Conservation (phyloP, 2,113 vertebrate genomes). For the Ophthalmotilapia sp. region DNA sequence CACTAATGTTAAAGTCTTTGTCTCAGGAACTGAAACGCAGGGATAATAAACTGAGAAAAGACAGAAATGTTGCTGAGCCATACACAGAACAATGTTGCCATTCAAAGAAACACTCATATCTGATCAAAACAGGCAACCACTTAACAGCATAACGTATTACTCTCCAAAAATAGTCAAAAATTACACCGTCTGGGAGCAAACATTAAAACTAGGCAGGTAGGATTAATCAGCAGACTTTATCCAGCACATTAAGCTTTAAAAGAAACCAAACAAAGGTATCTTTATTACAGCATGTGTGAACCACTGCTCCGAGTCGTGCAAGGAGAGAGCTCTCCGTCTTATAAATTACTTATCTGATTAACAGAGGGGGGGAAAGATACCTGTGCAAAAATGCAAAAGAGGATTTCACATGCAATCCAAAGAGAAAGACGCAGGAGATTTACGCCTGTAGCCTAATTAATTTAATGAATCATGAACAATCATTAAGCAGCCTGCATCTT, state of each 20-base stretch:
- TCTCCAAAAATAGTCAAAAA: slow-evolving; percentile 17
- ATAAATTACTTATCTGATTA: background rate
- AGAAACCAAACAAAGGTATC: background rate
- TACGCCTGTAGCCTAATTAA: background rate
- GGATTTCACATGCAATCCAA: background rate
- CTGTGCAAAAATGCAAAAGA: background rate
- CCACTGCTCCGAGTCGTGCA: background rate
- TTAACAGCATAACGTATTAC: background rate
- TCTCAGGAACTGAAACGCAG: background rate
- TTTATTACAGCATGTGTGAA: background rate
- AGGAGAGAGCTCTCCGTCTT: background rate
- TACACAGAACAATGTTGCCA: slow-evolving; percentile 27
- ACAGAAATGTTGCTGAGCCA: background rate
- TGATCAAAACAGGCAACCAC: slow-evolving; percentile 10
- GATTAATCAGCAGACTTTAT: background rate
- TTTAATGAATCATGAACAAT: slow-evolving; percentile 15
- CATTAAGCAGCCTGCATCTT: background rate
- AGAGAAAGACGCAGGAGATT: background rate
- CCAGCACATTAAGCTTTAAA: background rate
- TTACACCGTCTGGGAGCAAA: background rate
- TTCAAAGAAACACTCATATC: slow-evolving; percentile 30
- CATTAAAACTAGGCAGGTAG: background rate
- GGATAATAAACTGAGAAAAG: background rate
- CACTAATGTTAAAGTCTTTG: background rate
- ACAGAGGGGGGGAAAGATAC: background rate